Percentiles rank a stretch among this genome's conserved stretches.
phyloP scores from a whole-genome alignment of 2,888 invertebrate genomes.

The Heliconius cydno region DNA sequence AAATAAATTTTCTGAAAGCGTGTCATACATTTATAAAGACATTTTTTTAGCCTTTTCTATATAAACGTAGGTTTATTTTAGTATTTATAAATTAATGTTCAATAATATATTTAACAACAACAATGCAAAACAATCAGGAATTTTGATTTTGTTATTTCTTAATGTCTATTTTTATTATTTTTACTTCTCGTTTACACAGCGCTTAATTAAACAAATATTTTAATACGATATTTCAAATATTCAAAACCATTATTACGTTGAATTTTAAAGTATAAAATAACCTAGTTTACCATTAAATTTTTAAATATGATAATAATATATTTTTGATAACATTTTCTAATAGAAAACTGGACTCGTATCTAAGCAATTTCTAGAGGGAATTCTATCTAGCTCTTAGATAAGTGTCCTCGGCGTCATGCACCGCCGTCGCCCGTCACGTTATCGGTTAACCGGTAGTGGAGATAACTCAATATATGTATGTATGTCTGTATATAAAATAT shows the following conservation, averaged over 20 bases:
- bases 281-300: neutral
- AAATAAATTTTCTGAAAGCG: slow-evolving; percentile 11
- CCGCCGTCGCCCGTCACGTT: slow-evolving; percentile 33
- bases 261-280: neutral
- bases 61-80: neutral
- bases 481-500: neutral
- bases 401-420: slow-evolving; percentile 36
- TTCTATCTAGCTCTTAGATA: slow-evolving; percentile 32
- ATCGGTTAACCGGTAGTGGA: slow-evolving; percentile 25
- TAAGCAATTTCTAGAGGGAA: slow-evolving; percentile 34
- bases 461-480: slow-evolving; percentile 29
- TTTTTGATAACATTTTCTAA: slow-evolving; percentile 30
- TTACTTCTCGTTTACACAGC: neutral
- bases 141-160: no score
- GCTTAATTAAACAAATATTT: neutral
- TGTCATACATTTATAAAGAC: neutral
- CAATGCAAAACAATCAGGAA: no score
- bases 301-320: slow-evolving; percentile 27
- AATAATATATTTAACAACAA: no score
- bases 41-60: neutral
- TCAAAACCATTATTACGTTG: neutral
- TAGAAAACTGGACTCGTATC: slow-evolving; percentile 28
- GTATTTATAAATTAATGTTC: neutral
- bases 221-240: neutral
- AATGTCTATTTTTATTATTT: neutral